A percentile compares a stretch with the other conserved stretches of the same genome.
phyloP scores from a whole-genome alignment of 2,113 vertebrate species.

The Scolopax mira region DNA sequence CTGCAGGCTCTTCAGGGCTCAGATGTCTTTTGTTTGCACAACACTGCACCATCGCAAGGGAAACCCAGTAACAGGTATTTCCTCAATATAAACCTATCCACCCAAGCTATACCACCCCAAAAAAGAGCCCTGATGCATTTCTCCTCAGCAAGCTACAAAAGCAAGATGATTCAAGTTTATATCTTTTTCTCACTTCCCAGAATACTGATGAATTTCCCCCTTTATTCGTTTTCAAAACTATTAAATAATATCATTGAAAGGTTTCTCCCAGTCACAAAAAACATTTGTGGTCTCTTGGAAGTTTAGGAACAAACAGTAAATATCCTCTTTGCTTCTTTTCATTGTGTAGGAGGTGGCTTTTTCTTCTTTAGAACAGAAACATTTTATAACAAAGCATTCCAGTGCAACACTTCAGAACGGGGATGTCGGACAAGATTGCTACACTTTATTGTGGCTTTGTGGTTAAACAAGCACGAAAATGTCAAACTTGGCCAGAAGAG shows the following conservation, averaged over 20 bases:
- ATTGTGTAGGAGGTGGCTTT: not conserved
- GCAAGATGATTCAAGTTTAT: not conserved
- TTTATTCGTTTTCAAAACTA: not conserved
- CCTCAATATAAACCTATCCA: not conserved
- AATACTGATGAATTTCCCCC: not conserved
- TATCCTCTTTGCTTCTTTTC: not conserved
- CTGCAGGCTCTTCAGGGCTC: not conserved
- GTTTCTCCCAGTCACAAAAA: not conserved
- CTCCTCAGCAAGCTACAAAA: not conserved
- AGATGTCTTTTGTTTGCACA: not conserved
- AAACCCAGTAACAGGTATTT: not conserved
- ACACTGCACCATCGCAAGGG: not conserved
- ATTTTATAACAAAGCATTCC: slow-evolving; percentile 24
- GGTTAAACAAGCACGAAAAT: slow-evolving; percentile 35
- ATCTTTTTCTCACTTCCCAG: not conserved
- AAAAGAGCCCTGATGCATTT: not conserved
- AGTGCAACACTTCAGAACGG: not conserved
- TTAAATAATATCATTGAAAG: not conserved
- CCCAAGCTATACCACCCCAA: not conserved
- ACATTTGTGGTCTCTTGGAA: not conserved
- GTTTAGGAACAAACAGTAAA: not conserved
- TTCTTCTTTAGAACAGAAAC: not conserved
- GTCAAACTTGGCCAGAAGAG: not conserved
- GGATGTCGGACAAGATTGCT: slow-evolving; percentile 16
- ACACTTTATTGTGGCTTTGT: slow-evolving; percentile 46